Percentiles rank a stretch among this genome's conserved stretches.
Evolutionary conservation across 2,797 vertebrate genomes (phyloP).

Genomic region (Aselliscus stoliczkanus): DNA sequence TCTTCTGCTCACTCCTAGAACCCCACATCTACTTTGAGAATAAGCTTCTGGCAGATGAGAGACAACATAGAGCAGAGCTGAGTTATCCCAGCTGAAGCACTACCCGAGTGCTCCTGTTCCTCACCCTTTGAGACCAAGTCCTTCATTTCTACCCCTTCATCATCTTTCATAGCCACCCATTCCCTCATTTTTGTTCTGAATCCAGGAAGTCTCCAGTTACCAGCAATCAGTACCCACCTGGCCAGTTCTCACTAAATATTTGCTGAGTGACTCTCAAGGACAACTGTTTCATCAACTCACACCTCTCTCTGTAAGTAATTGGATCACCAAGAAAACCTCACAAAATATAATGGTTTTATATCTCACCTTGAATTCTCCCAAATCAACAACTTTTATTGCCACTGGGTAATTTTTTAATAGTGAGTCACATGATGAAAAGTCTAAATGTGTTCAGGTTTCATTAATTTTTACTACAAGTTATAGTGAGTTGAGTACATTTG

Average conservation of each 20-base stretch:
- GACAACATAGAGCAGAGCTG: background rate
- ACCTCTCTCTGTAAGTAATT: background rate
- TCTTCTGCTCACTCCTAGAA: background rate
- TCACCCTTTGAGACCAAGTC: background rate
- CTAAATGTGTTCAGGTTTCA: background rate
- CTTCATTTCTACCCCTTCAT: background rate
- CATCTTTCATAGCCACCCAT: background rate
- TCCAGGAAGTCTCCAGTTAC: background rate
- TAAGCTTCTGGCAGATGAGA: background rate
- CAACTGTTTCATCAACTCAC: background rate
- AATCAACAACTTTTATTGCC: background rate
- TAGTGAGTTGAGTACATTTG: background rate
- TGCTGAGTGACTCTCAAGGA: background rate
- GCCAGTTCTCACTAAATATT: background rate
- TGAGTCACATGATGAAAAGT: background rate
- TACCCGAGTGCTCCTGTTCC: background rate
- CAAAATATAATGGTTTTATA: background rate
- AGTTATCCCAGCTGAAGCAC: too few species aligned
- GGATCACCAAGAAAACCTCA: background rate
- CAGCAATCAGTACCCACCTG: background rate
- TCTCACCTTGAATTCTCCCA: background rate
- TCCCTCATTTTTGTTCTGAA: background rate
- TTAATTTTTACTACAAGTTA: background rate
- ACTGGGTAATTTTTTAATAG: background rate
- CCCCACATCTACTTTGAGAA: background rate